Base-by-base conservation (phyloP, 2,797 vertebrate species). In the Micromesistius poutassou region DNA sequence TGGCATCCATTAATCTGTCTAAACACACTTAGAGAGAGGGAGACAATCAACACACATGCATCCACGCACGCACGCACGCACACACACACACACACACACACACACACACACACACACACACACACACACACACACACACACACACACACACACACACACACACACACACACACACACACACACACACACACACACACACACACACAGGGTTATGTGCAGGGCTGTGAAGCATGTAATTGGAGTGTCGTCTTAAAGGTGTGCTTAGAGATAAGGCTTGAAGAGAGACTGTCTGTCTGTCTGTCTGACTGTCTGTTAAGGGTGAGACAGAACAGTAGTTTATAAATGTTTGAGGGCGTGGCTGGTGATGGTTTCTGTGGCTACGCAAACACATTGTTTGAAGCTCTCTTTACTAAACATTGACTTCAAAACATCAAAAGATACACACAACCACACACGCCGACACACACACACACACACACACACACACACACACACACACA, bases 381-480 rank as follows among this genome's bases (percentile, higher is more conserved):
- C 25, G 62, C 9, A 7, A 25, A 28, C 9, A 28, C 62, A 68
- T 68, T 25, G 62, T 68, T 68, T 68, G 62, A 68, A 25, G 62
- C 62, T 68, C 62, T 68, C 62, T 68, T 28, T 28, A 68, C 62
- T 68, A 68, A 68, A 28, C 62, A 66, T n/a, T 66, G 62, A 66
- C 62, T 66, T 62, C 50, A n/a, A 25, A n/a, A 7, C 50, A 62
- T 62, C 70, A 71, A 72, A 22, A 62, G 22, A 7, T 62, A 62
- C 55, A 25, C 55, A 62, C 55, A 62, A 19, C 16, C 55, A 62
- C 72, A 68, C 72, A 78, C 77, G 73, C 71, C 74, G 35, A 70
- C 62, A 78, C 73, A 78, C 30, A 68, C 75, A 42, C 36, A 71
- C 75, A 76, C 42, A 76, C 73, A 74, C 73, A 77, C 71, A 66